Evolutionary conservation across 2,113 vertebrate genomes (phyloP).

Genomic region (Crotophaga sulcirostris): DNA sequence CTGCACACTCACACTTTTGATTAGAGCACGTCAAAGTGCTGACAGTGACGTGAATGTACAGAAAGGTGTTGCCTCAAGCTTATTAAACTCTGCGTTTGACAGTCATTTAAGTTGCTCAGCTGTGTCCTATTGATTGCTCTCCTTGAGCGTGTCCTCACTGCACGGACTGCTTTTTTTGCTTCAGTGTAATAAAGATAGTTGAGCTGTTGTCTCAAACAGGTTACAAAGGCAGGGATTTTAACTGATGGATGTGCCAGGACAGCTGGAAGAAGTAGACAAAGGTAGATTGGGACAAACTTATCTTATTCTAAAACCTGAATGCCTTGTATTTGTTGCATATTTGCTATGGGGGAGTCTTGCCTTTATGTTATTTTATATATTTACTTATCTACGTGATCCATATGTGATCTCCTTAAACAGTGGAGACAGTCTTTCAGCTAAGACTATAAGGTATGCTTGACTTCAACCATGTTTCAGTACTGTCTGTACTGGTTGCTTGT

Average conservation of each 20-base stretch:
- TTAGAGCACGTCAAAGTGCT: neutral
- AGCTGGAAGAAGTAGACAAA: constrained; percentile 41
- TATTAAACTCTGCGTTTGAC: constrained; percentile 1
- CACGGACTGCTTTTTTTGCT: neutral
- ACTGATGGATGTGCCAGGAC: neutral
- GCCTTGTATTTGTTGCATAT: constrained; percentile 1
- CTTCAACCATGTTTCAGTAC: neutral
- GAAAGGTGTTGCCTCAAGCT: constrained; percentile 25
- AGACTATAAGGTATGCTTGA: neutral
- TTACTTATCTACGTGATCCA: neutral
- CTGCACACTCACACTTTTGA: neutral
- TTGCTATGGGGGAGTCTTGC: neutral
- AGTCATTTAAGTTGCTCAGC: neutral
- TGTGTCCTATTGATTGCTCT: constrained; percentile 1
- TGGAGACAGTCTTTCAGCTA: neutral
- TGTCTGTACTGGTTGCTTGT: neutral
- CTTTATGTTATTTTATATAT: neutral
- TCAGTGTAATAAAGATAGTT: neutral
- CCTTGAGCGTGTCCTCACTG: neutral
- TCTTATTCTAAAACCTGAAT: neutral
- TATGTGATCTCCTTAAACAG: neutral
- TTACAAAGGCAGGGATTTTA: constrained; percentile 20
- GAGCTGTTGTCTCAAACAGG: neutral
- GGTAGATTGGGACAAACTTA: neutral
- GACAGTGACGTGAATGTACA: neutral